A percentile compares a stretch with the other conserved stretches of the same genome.
phyloP scores from a whole-genome alignment of 2,888 invertebrate species.

The Ormyrus nitidulus region DNA sequence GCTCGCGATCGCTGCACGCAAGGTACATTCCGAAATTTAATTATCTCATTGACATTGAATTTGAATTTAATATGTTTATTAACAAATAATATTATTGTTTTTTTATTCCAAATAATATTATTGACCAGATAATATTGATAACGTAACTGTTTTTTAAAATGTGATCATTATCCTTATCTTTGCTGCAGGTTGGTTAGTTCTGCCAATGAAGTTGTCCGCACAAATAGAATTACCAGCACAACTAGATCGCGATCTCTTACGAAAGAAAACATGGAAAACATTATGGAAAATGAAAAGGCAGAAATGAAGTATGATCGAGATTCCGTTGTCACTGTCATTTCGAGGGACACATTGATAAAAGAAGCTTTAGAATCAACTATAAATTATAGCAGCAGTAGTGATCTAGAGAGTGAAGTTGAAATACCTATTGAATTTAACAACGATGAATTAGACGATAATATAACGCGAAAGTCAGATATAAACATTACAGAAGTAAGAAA shows the following conservation, averaged over 20 bases:
- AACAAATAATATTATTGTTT: background rate
- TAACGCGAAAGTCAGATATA: constrained; percentile 33
- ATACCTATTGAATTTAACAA: constrained; percentile 32
- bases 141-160: background rate
- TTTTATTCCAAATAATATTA: background rate
- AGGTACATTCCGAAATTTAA: constrained; percentile 61
- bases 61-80: background rate
- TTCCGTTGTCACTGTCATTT: constrained; percentile 48
- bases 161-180: background rate
- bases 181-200: constrained; percentile 48
- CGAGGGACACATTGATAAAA: constrained; percentile 34
- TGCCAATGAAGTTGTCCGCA: constrained; percentile 25
- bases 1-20: constrained; percentile 66
- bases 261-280: constrained; percentile 44
- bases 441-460: constrained; percentile 44
- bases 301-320: constrained; percentile 45
- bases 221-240: constrained; percentile 3
- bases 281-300: constrained; percentile 20
- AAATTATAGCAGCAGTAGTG: constrained; percentile 36
- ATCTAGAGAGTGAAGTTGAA: constrained; percentile 51
- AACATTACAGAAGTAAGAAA: constrained; percentile 17
- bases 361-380: background rate
- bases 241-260: constrained; percentile 33
- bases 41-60: background rate
- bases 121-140: background rate